These are phyloP conservation scores for Chironomus riparius DNA, from an alignment of 2,888 invertebrate genomes.

Conservation along the genomic window DNA sequence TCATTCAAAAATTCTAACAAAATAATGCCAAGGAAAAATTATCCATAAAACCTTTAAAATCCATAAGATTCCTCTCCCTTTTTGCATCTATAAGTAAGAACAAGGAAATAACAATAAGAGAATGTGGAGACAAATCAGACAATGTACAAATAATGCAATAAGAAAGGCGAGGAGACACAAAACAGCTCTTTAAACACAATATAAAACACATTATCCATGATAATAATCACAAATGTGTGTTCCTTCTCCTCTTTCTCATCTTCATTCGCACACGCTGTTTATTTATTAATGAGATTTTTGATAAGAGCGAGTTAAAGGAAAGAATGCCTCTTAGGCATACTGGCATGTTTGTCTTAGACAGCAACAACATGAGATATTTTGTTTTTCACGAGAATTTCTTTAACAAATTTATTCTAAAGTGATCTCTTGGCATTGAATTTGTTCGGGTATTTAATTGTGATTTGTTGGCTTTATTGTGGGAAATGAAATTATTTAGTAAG, in stretches of 20 bases:
- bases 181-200: slow-evolving; percentile 10
- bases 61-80: too few species aligned
- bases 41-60: too few species aligned
- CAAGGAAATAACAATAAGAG: not conserved
- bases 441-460: too few species aligned
- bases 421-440: not conserved
- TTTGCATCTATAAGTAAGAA: not conserved
- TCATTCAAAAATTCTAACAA: too few species aligned
- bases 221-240: not conserved
- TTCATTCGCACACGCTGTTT: not conserved
- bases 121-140: too few species aligned
- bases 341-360: not conserved
- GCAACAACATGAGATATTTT: not conserved
- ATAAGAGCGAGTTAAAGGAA: slow-evolving; percentile 5
- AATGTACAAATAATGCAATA: not conserved
- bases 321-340: not conserved
- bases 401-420: slow-evolving; percentile 18
- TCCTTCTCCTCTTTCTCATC: not conserved
- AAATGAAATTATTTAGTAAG: too few species aligned
- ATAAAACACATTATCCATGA: not conserved
- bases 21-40: too few species aligned
- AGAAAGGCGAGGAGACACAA: not conserved
- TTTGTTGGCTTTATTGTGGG: too few species aligned
- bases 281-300: slow-evolving; percentile 20
- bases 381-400: not conserved